Evolutionary conservation across 2,113 vertebrate species (phyloP), one percentile per base, ranked within the genome.

Genomic region (Paedocypris sp.): DNA sequence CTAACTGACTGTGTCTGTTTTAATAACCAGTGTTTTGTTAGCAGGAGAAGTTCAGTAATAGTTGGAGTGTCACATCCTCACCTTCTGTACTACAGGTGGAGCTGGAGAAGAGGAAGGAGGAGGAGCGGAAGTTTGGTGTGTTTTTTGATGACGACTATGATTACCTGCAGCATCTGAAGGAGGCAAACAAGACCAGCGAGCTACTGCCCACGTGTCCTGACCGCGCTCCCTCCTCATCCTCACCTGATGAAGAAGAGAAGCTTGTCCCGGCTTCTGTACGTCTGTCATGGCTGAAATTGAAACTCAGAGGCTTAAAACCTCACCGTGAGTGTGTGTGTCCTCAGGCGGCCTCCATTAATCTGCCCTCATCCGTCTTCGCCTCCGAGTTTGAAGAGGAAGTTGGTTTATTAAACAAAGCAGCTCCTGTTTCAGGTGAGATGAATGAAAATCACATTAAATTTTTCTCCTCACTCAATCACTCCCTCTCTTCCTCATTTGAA

Each of bases 101-200:
- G 1, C 13, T 5, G 3, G 92, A 94, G 47, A 81, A 80, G 77
- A 82, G 89, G 9, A 86, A 39, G 7, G 87, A 87, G 31, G 90
- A 93, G 46, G 92, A 97, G 77, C 82, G 90, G 59, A 74, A 90
- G 2, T 97, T 87, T 4, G 94, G 95, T 0, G 88, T 98, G 12
- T 99, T 98, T 77, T 99, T 92, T 32, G 95, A 99, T 20, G 95
- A 99, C 9, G 88, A 94, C 64, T 99, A 99, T 32, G 69, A 99
- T 77, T 99, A 99, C 76, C 79, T 99, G 68, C 95, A 99, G 74
- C 95, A 99, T 75, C 87, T 99, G 51, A 94, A 83, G 76, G 92
- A 97, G 68, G 62, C 85, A 0, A 70, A 80, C 0, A 78, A 73
- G 6, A 56, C 79, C 0, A 59, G 78, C 0, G 93, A 98, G 77